Evolutionary conservation across 2,797 vertebrate species (phyloP).

Genomic region (Lepilemur ruficaudatus): DNA sequence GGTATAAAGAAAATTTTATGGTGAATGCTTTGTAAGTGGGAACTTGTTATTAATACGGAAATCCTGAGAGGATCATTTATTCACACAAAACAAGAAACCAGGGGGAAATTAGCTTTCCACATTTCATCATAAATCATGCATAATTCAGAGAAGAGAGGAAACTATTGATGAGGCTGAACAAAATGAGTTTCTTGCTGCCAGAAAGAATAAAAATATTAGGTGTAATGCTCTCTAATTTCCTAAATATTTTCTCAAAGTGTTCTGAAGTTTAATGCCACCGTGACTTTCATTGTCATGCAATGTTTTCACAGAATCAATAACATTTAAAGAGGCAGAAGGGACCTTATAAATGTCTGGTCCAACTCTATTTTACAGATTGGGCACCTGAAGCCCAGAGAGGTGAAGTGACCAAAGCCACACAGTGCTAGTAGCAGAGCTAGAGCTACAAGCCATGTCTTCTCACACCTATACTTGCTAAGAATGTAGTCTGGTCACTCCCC

Average conservation of each 20-base stretch:
- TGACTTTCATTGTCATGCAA: constrained; percentile 24
- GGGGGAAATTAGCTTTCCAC: constrained; percentile 71
- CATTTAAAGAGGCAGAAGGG: constrained; percentile 42
- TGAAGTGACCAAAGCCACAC: neutral
- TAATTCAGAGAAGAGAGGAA: constrained; percentile 72
- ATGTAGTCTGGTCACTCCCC: neutral
- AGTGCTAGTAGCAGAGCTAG: neutral
- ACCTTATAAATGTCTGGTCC: neutral
- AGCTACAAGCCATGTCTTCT: neutral
- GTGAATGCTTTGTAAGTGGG: constrained; percentile 55
- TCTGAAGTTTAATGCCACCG: constrained; percentile 26
- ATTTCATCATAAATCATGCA: constrained; percentile 75
- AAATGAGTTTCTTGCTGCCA: constrained; percentile 69
- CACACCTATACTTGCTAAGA: neutral
- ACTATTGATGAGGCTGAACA: constrained; percentile 71
- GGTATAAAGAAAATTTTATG: constrained; percentile 55
- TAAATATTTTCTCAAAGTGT: constrained; percentile 65
- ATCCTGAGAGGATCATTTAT: constrained; percentile 71
- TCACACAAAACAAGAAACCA: constrained; percentile 75
- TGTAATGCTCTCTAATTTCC: constrained; percentile 56
- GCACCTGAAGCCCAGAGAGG: neutral
- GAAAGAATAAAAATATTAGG: constrained; percentile 64
- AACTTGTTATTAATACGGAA: constrained; percentile 74
- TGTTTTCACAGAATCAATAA: constrained; percentile 52
- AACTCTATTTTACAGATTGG: neutral